phyloP scores from a whole-genome alignment of 2,113 vertebrate genomes.

The Scopus umbretta region DNA sequence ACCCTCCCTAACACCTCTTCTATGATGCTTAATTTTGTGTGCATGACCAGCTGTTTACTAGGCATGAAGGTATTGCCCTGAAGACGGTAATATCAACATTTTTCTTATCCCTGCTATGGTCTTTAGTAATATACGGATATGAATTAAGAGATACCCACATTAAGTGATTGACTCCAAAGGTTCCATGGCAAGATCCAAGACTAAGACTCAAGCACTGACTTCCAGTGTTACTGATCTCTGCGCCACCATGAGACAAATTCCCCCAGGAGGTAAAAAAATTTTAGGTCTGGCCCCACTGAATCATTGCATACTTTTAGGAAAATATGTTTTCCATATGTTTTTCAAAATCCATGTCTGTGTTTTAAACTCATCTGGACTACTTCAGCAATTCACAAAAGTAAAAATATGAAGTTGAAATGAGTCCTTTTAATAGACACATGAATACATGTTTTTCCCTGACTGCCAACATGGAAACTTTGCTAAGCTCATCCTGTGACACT shows the following conservation, averaged over 20 bases:
- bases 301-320: not conserved
- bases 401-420: not conserved
- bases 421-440: not conserved
- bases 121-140: not conserved
- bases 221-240: not conserved
- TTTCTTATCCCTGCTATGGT: fast-evolving
- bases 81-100: not conserved
- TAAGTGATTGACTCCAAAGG: not conserved
- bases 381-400: not conserved
- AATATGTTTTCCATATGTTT: not conserved
- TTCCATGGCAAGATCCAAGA: not conserved
- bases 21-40: not conserved
- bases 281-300: not conserved
- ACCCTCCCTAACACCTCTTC: not conserved
- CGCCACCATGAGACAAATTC: not conserved
- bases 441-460: not conserved
- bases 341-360: not conserved
- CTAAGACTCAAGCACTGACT: not conserved
- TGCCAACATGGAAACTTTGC: not conserved
- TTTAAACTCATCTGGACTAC: not conserved
- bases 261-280: not conserved
- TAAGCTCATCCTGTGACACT: not conserved
- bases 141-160: not conserved
- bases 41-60: not conserved
- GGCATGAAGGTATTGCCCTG: not conserved